Evolutionary conservation across 2,888 invertebrate species (phyloP), one percentile per base, ranked within the genome.

Genomic region (Andrena flavipes): DNA sequence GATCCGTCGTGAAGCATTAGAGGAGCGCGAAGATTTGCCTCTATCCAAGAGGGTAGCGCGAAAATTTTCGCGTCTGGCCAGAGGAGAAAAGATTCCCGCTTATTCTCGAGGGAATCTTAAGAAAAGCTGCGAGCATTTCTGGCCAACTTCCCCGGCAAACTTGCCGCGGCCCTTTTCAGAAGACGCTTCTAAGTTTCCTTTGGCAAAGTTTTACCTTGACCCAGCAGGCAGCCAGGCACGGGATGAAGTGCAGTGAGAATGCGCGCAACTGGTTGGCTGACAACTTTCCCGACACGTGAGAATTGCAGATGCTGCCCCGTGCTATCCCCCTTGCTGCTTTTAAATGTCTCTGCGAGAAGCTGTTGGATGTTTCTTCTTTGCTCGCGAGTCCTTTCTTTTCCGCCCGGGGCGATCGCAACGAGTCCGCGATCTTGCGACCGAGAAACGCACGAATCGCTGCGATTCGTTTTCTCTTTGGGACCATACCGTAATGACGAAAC

Each of bases 151-250:
- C 62, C 83, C 70, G 79, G 72, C 81, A 77, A 80, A 80, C 76
- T 86, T 83, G 67, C 68, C 80, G 68, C 48, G 13, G 54, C 42
- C 74, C 68, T 67, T 65, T 71, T 69, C 74, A 67, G 56, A 70
- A 59, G 70, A 42, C 69, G 74, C 82, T 60, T 30, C 63, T n/a
- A 73, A 82, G 84, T 88, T 86, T 90, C 84, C 88, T 84, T 85
- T 82, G 68, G 82, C 69, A 87, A 90, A 90, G 86, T 88, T 90
- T 90, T 85, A 89, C 88, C 85, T 89, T 85, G 87, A 85, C 85
- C 86, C 87, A 86, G 69, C 75, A 35, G 75, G 29, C 51, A 23
- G 68, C 62, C 62, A 54, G 72, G 54, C 70, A 51, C 75, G 78
- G 65, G 67, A 65, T 69, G 79, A 80, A 84, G 74, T 71, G 80